These are phyloP conservation scores for Patagioenas fasciata DNA, from an alignment of 2,113 vertebrate genomes.

Conservation along the genomic window DNA sequence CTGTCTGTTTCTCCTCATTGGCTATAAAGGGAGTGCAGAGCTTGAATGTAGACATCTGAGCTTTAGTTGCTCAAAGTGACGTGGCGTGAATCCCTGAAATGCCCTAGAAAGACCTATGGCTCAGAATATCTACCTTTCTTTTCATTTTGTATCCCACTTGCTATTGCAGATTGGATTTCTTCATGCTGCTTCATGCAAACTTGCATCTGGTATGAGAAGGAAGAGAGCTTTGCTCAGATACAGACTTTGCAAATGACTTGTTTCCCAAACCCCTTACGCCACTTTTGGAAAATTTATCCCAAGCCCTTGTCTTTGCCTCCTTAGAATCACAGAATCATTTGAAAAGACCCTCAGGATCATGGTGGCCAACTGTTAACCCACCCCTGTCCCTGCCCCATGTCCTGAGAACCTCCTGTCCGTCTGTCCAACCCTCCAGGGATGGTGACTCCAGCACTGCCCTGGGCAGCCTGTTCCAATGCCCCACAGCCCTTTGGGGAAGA, in stretches of 20 bases:
- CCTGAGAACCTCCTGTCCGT: no score
- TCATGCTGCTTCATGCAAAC: background rate
- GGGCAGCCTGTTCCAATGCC: no score
- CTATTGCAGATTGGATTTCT: background rate
- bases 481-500: no score
- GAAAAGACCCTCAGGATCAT: no score
- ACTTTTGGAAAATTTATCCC: background rate
- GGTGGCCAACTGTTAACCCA: no score
- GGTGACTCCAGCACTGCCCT: no score
- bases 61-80: background rate
- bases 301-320: background rate
- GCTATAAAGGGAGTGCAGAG: background rate
- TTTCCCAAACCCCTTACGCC: background rate
- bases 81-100: background rate
- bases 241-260: background rate
- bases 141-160: background rate
- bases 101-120: background rate
- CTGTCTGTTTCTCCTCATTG: background rate
- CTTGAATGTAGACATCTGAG: background rate
- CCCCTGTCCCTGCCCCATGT: no score
- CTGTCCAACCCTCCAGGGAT: no score
- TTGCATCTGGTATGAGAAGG: background rate
- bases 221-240: background rate
- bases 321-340: background rate
- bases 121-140: background rate